These are phyloP conservation scores for Scyliorhinus canicula DNA, from an alignment of 2,797 vertebrate genomes.

Conservation along the genomic window DNA sequence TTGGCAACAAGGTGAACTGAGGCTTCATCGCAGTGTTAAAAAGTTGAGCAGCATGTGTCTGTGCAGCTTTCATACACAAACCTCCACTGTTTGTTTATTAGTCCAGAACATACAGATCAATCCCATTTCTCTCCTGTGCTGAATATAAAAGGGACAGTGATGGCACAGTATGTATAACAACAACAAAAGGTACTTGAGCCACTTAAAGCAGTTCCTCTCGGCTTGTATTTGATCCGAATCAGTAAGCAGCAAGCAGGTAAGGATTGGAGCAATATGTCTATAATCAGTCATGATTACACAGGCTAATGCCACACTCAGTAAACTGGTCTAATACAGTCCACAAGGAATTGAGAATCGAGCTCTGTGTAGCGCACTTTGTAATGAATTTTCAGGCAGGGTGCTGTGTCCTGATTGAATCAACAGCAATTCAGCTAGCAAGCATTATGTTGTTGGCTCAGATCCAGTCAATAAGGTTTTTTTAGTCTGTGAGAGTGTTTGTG, in stretches of 20 bases:
- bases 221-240: background rate
- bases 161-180: background rate
- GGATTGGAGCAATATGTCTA: background rate
- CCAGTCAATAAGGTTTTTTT: background rate
- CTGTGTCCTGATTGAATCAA: background rate
- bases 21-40: background rate
- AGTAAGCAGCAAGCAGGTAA: background rate
- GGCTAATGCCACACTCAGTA: background rate
- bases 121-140: too few species aligned
- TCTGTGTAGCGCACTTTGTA: background rate
- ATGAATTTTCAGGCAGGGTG: constrained; percentile 4
- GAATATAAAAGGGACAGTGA: background rate
- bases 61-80: background rate
- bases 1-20: too few species aligned
- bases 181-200: background rate
- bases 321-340: background rate
- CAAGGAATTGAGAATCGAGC: background rate
- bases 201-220: background rate
- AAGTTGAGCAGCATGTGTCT: background rate
- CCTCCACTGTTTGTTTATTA: background rate
- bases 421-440: background rate
- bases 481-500: background rate
- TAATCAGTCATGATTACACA: constrained; percentile 2
- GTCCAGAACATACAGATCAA: background rate
- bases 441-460: background rate